Evolutionary conservation across 1,140 invertebrate species (phyloP), one percentile per base, ranked within the genome.

Genomic region (Chironomus tepperi): DNA sequence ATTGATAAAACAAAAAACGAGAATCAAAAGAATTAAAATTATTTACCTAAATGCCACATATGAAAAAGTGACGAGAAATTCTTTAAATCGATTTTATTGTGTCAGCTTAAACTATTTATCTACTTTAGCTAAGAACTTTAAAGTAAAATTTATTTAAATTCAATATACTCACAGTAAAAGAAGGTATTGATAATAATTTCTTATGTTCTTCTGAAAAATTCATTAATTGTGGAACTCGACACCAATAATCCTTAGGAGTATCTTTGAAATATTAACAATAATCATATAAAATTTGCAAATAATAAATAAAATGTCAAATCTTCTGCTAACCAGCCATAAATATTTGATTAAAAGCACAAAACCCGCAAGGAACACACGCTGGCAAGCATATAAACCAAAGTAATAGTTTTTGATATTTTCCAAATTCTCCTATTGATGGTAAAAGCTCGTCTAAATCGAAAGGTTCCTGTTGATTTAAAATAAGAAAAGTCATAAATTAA

Each of bases 271-370:
- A 12, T 57, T 34, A 2, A 34, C 24, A 34, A 2, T 3, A 2
- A 47, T 47, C 43, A 47, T 47, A 47, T 47, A 47, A 47, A 47
- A 15, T 67, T 67, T 67, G 15, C 1, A 21, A 21, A 19, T 21
- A 70, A 10, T 7, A 9, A 57, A 57, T 7, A 1, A 57, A n/a
- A 3, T 57, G 2, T 57, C n/a, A n/a, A n/a, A n/a, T 57, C 5
- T 34, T 57, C 3, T 70, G 1, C 65, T 70, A 18, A 70, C 65
- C 65, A 18, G 91, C 87, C 90, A 94, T 93, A 81, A 95, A 95
- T 2, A 94, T 86, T 80, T 96, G 94, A 83, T 94, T 95, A 81
- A 95, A 96, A 0, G 93, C 93, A 80, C 93, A 92, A 81, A 95
- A 95, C 1, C 93, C 93, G 79, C 93, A 95, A 0, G 93, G 93